Base-by-base conservation (phyloP, 2,797 vertebrate genomes). In the Tinamus major region DNA sequence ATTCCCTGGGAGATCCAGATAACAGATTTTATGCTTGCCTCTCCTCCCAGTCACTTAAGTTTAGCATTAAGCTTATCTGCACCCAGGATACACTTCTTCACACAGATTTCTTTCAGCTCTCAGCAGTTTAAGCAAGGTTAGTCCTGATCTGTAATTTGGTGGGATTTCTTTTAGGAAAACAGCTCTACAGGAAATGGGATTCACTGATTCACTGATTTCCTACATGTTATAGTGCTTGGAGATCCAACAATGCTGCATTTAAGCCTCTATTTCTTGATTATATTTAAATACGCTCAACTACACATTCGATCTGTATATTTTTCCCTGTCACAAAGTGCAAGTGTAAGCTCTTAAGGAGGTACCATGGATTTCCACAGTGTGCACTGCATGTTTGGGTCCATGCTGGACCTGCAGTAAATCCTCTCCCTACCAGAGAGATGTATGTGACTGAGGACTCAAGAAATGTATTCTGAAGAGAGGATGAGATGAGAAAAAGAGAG, bases 341-440 rank as follows among this genome's bases (percentile, higher is more conserved):
- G 35, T 33, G 2, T 9, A 24, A 0, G 0, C n/a, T 51, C 27
- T 15, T 33, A n/a, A 23, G 8, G 29, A 70, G 2, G 2, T 19
- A 5, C 3, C 33, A 77, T 63, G 24, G 18, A 29, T 62, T 53
- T 78, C 29, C 18, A 3, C 1, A 1, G 6, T 5, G 10, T 10
- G 80, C 16, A 10, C 58, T 14, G 14, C 64, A 26, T 1, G 1
- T 6, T 35, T 37, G 23, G 12, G 12, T 19, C 64, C 5, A 1
- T 39, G 26, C 56, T 79, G 23, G 46, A 27, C 51, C 6, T 1
- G 8, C 59, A 18, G 29, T 67, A 49, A 48, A 68, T 19, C 16
- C 15, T 33, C 42, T 39, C 27, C 26, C 48, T 10, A 13, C 6
- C 55, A 56, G 29, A 56, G 55, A 56, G 31, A n/a, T 56, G 31